Base-by-base conservation (phyloP, 2,888 invertebrate genomes). In the Sphaerophoria rueppellii region DNA sequence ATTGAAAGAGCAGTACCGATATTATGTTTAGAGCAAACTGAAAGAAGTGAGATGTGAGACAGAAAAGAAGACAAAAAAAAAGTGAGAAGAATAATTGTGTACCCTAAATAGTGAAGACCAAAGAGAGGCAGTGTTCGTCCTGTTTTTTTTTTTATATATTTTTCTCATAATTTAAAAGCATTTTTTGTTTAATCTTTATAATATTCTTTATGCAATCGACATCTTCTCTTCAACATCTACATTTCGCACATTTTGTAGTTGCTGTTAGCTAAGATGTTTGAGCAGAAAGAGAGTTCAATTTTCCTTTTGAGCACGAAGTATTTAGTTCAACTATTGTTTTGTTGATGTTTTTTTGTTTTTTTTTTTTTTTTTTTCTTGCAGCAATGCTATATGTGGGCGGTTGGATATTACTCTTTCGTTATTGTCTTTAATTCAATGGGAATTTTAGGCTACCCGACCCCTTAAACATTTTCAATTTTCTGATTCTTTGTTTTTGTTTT, bases 171-270 rank as follows among this genome's bases (percentile, higher is more conserved):
- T 40, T 58, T 4, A 60, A 46, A 70, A 80, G 73, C 61, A 81
- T 52, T 48, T 61, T 43, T 70, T 48, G 14, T 43, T 61, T 24
- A 6, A 32, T 16, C n/a, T 55, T 48, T 43, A 78, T 63, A 46
- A 75, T 61, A 57, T 76, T 75, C 58, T 85, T 80, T 85, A 85
- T 81, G 85, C 85, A 85, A 85, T 81, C 80, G 72, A 40, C 70
- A 60, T 76, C 75, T 72, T 78, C 70, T 65, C 69, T 67, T 72
- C 76, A 34, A 60, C 70, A 40, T 82, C 24, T n/a, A 40, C 34
- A 46, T 70, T 71, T 63, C 43, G 11, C 60, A 63, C 74, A 75
- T 79, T 75, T 74, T 65, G 65, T 63, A 70, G 34, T 5, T 34
- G 75, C 40, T 46, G 54, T 52, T 57, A 54, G 7, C 4, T 50